phyloP scores from a whole-genome alignment of 2,113 vertebrate genomes.

The Pycnonotus jocosus region DNA sequence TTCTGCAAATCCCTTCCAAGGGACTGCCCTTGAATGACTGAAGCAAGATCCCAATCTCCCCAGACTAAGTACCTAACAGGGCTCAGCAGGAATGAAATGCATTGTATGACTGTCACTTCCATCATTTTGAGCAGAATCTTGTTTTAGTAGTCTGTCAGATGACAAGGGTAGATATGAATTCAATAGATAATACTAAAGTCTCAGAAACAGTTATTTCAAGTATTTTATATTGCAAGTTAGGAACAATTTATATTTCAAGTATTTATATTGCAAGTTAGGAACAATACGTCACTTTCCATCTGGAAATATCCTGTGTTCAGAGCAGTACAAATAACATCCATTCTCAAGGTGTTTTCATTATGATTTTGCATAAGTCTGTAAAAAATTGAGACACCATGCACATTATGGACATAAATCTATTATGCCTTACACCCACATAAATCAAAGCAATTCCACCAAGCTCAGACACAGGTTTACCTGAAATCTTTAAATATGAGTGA shows the following conservation, averaged over 20 bases:
- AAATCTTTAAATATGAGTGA: background rate
- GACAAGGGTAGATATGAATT: constrained; percentile 47
- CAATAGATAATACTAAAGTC: constrained; percentile 9
- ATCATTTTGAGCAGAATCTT: constrained; percentile 36
- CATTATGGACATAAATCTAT: background rate
- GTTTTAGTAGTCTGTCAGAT: constrained; percentile 60
- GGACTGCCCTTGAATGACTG: background rate
- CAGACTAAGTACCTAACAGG: background rate
- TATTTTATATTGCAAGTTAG: background rate
- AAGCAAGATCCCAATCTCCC: constrained; percentile 13
- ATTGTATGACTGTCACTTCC: constrained; percentile 1
- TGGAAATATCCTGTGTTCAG: background rate
- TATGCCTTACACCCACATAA: background rate
- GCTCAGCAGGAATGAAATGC: constrained; percentile 20
- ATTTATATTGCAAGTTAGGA: background rate
- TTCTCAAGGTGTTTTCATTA: constrained; percentile 2
- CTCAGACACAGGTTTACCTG: background rate
- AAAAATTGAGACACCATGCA: background rate
- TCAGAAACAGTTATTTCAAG: constrained; percentile 35
- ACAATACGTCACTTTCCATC: constrained; percentile 2
- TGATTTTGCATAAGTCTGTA: background rate
- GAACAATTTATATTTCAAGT: background rate
- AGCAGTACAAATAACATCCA: background rate
- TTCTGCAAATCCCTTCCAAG: background rate
- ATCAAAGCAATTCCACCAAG: background rate